Evolutionary conservation across 37 sponge, comb jelly and placozoan species (phyloP), one percentile per base, ranked within the genome.

Genomic region (Sycon ciliatum): DNA sequence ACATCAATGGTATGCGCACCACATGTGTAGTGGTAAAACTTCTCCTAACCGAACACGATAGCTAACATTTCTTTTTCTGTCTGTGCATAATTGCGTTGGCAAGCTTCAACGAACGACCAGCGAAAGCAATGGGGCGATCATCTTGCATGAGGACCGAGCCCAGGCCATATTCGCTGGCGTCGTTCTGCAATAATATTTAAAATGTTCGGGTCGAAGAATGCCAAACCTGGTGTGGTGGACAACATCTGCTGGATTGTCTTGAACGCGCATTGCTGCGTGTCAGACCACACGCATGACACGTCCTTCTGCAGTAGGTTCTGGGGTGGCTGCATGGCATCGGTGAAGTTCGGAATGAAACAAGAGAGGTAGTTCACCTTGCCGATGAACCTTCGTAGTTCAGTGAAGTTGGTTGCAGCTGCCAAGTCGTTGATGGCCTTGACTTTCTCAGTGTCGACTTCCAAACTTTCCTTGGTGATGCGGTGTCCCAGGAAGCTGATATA

Each of bases 341-440:
- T 42, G 20, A 78, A 38, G 46, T 73, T 64, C 16, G 84, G 84
- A 4, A 83, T 29, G 55, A 83, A 83, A 35, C 74, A 74, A 23
- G 46, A 36, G 2, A 83, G 67, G 57, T 77, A 83, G 23, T 78
- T 64, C 0, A 57, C 68, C 1, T 66, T 32, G 20, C 84, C 84
- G 56, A 83, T 35, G 1, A 83, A 11, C n/a, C 79, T 52, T 38
- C 74, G 73, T 5, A 83, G 64, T 68, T 26, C 84, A 20, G 52
- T 39, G 16, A 33, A 62, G 68, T 73, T 54, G 16, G 16, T 40
- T 1, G 84, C 79, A 20, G 57, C 32, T 4, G 78, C 76, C 85
- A 84, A 79, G 4, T 75, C 76, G 1, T 13, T n/a, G 29, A 82
- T 72, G 6, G 77, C 83, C 38, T 68, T 49, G 1, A 83, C 68